These are phyloP conservation scores for Diarsia dahlii DNA, from an alignment of 2,888 invertebrate species.

Conservation along the genomic window DNA sequence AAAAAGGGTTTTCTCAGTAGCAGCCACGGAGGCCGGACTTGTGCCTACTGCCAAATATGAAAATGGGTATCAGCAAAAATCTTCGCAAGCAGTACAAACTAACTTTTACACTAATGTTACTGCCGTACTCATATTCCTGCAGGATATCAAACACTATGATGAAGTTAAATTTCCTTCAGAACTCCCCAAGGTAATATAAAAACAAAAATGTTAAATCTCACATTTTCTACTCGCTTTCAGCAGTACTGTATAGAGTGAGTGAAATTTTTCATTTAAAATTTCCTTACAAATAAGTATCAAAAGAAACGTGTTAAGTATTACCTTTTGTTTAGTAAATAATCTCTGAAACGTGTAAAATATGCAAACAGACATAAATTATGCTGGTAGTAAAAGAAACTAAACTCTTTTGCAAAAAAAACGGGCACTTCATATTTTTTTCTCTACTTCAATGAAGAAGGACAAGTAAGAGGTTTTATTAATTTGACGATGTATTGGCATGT, in stretches of 20 bases:
- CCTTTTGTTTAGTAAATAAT: constrained; percentile 24
- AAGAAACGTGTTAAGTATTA: neutral
- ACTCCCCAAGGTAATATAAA: constrained; percentile 1
- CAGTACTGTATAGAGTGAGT: neutral
- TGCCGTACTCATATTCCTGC: neutral
- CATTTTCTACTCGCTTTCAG: neutral
- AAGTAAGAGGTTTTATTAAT: no score
- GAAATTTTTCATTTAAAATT: constrained; percentile 1
- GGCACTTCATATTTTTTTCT: no score
- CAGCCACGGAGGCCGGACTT: no score
- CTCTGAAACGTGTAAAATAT: constrained; percentile 6
- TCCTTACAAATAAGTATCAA: constrained; percentile 25
- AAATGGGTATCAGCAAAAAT: neutral
- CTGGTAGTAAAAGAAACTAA: neutral
- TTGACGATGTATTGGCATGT: no score
- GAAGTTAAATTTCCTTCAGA: neutral
- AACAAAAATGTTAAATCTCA: constrained; percentile 18
- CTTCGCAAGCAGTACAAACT: no score
- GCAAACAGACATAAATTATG: neutral
- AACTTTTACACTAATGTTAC: neutral
- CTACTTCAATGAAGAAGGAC: no score
- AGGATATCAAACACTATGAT: neutral
- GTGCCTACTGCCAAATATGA: no score
- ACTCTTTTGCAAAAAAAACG: no score
- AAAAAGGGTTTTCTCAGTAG: no score